phyloP scores from a whole-genome alignment of 2,797 vertebrate genomes.

The Silurus aristotelis region DNA sequence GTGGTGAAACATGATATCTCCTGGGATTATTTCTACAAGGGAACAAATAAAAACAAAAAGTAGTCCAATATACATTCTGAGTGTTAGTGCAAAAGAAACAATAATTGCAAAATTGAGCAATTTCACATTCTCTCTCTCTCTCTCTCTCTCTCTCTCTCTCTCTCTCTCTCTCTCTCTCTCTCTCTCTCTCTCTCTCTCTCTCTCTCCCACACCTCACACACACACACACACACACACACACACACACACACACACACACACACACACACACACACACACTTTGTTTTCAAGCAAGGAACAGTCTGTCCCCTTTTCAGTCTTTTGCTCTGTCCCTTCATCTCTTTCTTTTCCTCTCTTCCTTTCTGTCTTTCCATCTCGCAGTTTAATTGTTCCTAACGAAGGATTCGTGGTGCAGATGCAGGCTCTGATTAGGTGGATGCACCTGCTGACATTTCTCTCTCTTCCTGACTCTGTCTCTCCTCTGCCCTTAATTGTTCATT shows the following conservation, averaged over 20 bases:
- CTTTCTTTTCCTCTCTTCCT: constrained; percentile 33
- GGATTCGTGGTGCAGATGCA: constrained; percentile 70
- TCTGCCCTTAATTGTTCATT: constrained; percentile 64
- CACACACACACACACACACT: not conserved
- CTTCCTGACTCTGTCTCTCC: constrained; percentile 46
- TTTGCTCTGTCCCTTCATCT: constrained; percentile 45
- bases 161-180: not conserved
- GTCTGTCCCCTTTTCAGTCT: constrained; percentile 58
- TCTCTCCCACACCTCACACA: not conserved
- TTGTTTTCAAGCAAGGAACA: constrained; percentile 34
- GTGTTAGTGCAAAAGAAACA: not conserved
- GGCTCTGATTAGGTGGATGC: constrained; percentile 69
- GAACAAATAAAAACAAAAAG: not conserved
- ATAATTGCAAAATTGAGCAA: not conserved
- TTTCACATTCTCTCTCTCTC: not conserved
- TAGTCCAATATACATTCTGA: not conserved
- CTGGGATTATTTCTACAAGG: not conserved
- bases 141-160: not conserved
- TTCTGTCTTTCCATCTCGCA: constrained; percentile 49
- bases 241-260: constrained; percentile 3
- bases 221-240: not conserved
- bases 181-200: not conserved
- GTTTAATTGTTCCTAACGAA: constrained; percentile 73
- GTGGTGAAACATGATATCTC: not conserved
- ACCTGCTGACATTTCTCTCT: constrained; percentile 61